phyloP scores from a whole-genome alignment of 1,140 invertebrate genomes.

The Ips nitidus region DNA sequence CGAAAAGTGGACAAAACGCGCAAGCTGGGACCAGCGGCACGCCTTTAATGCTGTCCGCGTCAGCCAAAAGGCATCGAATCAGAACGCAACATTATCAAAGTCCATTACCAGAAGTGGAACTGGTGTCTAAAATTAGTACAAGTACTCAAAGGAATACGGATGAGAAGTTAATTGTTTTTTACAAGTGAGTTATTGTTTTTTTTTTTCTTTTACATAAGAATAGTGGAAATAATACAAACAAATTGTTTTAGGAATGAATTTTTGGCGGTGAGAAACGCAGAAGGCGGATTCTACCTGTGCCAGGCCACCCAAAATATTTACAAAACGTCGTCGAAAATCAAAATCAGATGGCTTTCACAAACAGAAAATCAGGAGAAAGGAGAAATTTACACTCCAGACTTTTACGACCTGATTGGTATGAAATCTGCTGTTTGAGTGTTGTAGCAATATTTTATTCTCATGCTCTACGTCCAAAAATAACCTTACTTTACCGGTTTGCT shows the following conservation, averaged over 20 bases:
- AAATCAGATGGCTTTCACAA: constrained; percentile 86
- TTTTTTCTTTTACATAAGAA: constrained; percentile 1
- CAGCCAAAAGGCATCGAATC: constrained; percentile 44
- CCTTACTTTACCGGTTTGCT: no score
- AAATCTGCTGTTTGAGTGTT: constrained; percentile 1
- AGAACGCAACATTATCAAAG: constrained; percentile 74
- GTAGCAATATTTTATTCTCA: no score
- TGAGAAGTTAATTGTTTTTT: constrained; percentile 83
- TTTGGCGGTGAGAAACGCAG: constrained; percentile 84
- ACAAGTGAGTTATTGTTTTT: constrained; percentile 62
- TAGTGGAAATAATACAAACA: neutral
- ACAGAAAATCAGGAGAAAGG: constrained; percentile 60
- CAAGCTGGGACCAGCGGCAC: constrained; percentile 40
- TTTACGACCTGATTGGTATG: constrained; percentile 82
- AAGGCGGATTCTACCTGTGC: constrained; percentile 88
- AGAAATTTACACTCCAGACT: constrained; percentile 84
- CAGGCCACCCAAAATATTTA: constrained; percentile 90
- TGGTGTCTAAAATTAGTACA: constrained; percentile 67
- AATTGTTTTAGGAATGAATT: constrained; percentile 75
- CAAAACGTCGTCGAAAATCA: constrained; percentile 76
- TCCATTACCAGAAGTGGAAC: constrained; percentile 73
- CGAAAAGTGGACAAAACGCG: constrained; percentile 29
- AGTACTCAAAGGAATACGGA: constrained; percentile 68
- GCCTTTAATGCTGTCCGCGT: constrained; percentile 38
- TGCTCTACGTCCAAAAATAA: no score